These are phyloP conservation scores for Leptinotarsa texana DNA, from an alignment of 1,140 invertebrate genomes.

Conservation along the genomic window DNA sequence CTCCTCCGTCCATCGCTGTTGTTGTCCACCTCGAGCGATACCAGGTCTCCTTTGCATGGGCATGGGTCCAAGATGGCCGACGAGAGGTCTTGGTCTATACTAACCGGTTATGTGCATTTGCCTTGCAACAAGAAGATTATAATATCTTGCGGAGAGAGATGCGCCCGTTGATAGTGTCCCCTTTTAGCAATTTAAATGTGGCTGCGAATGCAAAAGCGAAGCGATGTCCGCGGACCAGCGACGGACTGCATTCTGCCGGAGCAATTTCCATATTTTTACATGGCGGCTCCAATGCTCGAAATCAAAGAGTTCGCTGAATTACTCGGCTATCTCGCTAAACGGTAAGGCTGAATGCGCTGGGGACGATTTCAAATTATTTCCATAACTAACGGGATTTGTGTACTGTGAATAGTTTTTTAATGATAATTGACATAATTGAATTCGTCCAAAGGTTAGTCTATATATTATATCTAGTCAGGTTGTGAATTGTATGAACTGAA, in stretches of 20 bases:
- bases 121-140: constrained; percentile 54
- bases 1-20: constrained; percentile 13
- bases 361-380: too few species aligned
- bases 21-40: constrained; percentile 28
- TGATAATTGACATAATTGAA: too few species aligned
- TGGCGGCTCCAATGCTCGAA: constrained; percentile 49
- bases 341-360: too few species aligned
- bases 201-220: constrained; percentile 53
- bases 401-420: too few species aligned
- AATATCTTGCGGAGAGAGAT: constrained; percentile 50
- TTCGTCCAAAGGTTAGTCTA: too few species aligned
- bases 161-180: constrained; percentile 50
- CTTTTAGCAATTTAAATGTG: constrained; percentile 57
- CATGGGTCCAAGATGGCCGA: constrained; percentile 48
- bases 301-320: constrained; percentile 33
- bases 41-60: constrained; percentile 28
- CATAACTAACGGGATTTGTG: too few species aligned
- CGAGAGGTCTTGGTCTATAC: constrained; percentile 37
- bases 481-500: too few species aligned
- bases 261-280: constrained; percentile 55
- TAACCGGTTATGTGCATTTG: constrained; percentile 54
- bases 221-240: constrained; percentile 44
- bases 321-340: too few species aligned
- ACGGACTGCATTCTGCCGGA: constrained; percentile 47
- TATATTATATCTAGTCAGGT: too few species aligned